These are phyloP conservation scores for Chamaedrilus cognettii DNA, from an alignment of 2,888 invertebrate species.

Conservation along the genomic window DNA sequence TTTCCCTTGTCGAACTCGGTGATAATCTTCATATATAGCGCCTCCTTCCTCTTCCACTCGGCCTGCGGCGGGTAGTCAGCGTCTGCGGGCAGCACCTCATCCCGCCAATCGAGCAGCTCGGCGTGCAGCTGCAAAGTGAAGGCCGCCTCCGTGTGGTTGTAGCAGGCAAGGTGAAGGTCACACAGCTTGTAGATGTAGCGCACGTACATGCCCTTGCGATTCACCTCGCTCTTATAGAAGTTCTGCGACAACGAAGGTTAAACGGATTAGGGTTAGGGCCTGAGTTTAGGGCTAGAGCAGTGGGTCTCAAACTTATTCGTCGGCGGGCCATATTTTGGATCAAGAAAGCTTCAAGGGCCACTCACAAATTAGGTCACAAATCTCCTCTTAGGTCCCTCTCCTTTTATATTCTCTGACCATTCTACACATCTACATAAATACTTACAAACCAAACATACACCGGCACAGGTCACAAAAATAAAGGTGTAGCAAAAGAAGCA, in stretches of 20 bases:
- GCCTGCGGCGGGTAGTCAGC: slow-evolving; percentile 70
- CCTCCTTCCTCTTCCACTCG: slow-evolving; percentile 88
- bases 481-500: no score
- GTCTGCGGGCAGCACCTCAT: slow-evolving; percentile 52
- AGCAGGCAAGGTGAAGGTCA: slow-evolving; percentile 86
- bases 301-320: no score
- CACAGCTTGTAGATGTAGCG: slow-evolving; percentile 94
- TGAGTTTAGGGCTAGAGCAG: no score
- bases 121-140: slow-evolving; percentile 93
- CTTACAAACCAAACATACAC: no score
- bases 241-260: slow-evolving; percentile 68
- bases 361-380: no score
- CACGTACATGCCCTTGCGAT: slow-evolving; percentile 93
- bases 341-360: no score
- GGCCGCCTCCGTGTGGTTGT: slow-evolving; percentile 93
- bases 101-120: slow-evolving; percentile 78
- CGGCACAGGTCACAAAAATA: no score
- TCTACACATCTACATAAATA: no score
- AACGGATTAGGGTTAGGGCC: no score
- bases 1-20: slow-evolving; percentile 93
- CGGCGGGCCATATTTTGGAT: no score
- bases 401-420: no score
- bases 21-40: slow-evolving; percentile 84
- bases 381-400: no score
- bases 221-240: slow-evolving; percentile 95